Evolutionary conservation across 2,113 vertebrate genomes (phyloP).

Genomic region (Nannobrachium achirus): DNA sequence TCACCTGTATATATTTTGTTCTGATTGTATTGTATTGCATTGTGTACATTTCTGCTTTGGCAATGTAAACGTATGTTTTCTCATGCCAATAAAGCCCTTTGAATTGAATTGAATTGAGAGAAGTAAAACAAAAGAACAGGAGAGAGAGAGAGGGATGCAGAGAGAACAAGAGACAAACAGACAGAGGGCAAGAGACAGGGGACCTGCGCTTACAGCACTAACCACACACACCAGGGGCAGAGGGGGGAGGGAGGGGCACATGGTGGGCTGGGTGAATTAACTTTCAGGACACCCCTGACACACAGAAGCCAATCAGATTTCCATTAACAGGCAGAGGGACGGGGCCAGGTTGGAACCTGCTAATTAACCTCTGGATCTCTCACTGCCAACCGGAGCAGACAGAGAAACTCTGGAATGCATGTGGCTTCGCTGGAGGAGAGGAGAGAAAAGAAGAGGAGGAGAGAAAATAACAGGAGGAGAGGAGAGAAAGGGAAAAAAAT

Average conservation of each 20-base stretch:
- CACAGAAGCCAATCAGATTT: slow-evolving; percentile 84
- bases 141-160: slow-evolving; percentile 34
- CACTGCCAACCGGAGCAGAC: slow-evolving; percentile 64
- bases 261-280: slow-evolving; percentile 75
- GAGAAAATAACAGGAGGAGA: neutral
- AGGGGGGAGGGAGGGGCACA: slow-evolving; percentile 25
- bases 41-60: too few species aligned
- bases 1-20: too few species aligned
- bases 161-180: neutral
- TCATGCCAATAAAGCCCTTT: too few species aligned
- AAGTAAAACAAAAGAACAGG: neutral
- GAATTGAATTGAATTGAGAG: too few species aligned
- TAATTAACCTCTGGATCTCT: slow-evolving; percentile 82
- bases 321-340: slow-evolving; percentile 83
- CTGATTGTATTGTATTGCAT: too few species aligned
- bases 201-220: slow-evolving; percentile 48
- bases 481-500: neutral
- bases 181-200: neutral
- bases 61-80: too few species aligned
- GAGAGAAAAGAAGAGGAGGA: slow-evolving; percentile 41
- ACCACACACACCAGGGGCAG: slow-evolving; percentile 56
- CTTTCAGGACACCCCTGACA: slow-evolving; percentile 84
- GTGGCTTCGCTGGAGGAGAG: slow-evolving; percentile 47
- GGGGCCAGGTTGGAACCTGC: slow-evolving; percentile 78
- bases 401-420: slow-evolving; percentile 63